Percentiles rank a stretch among this genome's conserved stretches.
Conservation (phyloP, 2,888 invertebrate species). For the Strigamia crassipes region DNA sequence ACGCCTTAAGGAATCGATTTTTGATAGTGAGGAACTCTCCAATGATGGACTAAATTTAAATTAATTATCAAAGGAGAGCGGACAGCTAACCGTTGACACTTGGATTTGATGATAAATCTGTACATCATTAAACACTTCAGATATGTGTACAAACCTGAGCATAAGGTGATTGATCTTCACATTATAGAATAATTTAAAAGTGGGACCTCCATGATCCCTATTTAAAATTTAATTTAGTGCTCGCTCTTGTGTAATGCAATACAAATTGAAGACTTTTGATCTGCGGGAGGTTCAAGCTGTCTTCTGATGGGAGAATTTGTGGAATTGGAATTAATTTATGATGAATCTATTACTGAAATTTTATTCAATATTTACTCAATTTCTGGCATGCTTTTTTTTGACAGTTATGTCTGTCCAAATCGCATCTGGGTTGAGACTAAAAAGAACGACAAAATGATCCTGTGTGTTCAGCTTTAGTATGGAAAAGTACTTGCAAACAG, state of each 20-base stretch:
- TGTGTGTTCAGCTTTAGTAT: no score
- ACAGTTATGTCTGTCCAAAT: no score
- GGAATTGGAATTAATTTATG: not conserved
- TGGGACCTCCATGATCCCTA: not conserved
- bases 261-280: no score
- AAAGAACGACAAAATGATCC: no score
- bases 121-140: not conserved
- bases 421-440: no score
- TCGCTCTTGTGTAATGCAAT: not conserved
- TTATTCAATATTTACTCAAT: no score
- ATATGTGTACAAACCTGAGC: not conserved
- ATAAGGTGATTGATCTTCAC: not conserved
- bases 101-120: not conserved
- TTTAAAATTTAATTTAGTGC: not conserved
- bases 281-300: no score
- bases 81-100: not conserved
- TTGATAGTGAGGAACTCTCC: not conserved
- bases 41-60: not conserved
- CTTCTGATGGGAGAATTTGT: not conserved
- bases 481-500: no score
- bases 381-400: no score
- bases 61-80: not conserved
- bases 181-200: not conserved
- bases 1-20: not conserved
- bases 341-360: no score